These are phyloP conservation scores for Ahaetulla prasina DNA, from an alignment of 2,113 vertebrate species.

Conservation along the genomic window DNA sequence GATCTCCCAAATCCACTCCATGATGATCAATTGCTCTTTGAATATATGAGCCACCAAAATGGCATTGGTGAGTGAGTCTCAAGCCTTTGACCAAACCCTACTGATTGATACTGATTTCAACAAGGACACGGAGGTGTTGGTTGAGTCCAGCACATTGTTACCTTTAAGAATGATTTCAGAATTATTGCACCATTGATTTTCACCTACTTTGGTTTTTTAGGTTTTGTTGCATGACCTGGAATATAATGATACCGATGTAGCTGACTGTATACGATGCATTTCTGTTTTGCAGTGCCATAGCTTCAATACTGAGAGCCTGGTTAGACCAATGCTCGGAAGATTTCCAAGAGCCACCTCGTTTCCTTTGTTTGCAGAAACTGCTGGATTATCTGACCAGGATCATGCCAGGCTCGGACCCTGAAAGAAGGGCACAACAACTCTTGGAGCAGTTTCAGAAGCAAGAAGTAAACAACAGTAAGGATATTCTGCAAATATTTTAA, in stretches of 20 bases:
- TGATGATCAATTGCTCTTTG: not conserved
- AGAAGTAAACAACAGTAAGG: slow-evolving; percentile 79
- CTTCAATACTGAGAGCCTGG: slow-evolving; percentile 88
- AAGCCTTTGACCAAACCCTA: too few species aligned
- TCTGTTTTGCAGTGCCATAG: slow-evolving; percentile 73
- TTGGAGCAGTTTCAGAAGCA: slow-evolving; percentile 83
- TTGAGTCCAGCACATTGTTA: not conserved
- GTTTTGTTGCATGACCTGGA: not conserved
- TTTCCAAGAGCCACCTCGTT: slow-evolving; percentile 85
- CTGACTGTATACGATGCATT: not conserved
- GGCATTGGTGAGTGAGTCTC: too few species aligned
- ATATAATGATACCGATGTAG: not conserved
- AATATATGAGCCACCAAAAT: too few species aligned
- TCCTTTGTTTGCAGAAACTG: slow-evolving; percentile 78
- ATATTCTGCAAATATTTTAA: not conserved
- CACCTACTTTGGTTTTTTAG: not conserved
- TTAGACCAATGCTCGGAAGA: slow-evolving; percentile 91
- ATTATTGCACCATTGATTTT: not conserved
- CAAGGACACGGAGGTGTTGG: not conserved
- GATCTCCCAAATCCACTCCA: not conserved
- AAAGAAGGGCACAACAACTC: slow-evolving; percentile 80
- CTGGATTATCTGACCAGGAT: slow-evolving; percentile 78
- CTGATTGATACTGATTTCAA: too few species aligned
- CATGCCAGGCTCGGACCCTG: slow-evolving; percentile 82
- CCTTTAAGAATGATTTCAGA: not conserved